These are phyloP conservation scores for Muscidifurax raptorellus DNA, from an alignment of 1,140 invertebrate species.

Conservation along the genomic window DNA sequence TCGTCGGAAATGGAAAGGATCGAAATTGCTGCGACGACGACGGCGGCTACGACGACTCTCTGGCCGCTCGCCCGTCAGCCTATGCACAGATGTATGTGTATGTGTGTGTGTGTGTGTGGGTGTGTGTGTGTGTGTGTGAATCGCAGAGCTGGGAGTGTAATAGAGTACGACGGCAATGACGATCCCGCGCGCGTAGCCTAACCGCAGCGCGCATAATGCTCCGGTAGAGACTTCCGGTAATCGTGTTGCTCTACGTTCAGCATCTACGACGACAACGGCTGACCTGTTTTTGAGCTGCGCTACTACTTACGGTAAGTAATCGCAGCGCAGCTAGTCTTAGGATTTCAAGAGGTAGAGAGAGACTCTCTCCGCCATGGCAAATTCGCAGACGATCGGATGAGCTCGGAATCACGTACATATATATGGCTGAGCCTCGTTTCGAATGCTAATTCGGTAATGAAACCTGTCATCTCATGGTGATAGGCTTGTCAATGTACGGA, in stretches of 20 bases:
- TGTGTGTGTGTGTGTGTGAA: too few species aligned
- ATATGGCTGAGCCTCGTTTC: neutral
- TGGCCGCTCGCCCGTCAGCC: too few species aligned
- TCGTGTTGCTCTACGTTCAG: neutral
- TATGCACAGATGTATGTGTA: neutral
- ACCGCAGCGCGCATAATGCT: neutral
- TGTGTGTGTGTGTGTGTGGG: neutral
- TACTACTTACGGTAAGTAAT: slow-evolving; percentile 56
- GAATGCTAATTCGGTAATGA: slow-evolving; percentile 28
- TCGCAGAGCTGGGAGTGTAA: neutral
- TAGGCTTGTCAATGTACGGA: neutral
- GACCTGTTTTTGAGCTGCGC: slow-evolving; percentile 54
- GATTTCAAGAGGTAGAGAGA: neutral
- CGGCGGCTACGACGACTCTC: neutral
- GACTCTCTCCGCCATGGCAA: neutral
- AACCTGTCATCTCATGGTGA: neutral
- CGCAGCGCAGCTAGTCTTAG: neutral
- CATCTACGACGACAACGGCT: slow-evolving; percentile 21
- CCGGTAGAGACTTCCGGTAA: slow-evolving; percentile 22
- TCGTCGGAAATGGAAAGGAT: slow-evolving; percentile 45
- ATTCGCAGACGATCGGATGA: neutral
- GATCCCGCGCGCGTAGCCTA: neutral
- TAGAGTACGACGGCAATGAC: slow-evolving; percentile 6
- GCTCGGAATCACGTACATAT: too few species aligned
- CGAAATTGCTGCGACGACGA: slow-evolving; percentile 3